Evolutionary conservation across 2,888 invertebrate genomes (phyloP).

Genomic region (Daptonema setosum): DNA sequence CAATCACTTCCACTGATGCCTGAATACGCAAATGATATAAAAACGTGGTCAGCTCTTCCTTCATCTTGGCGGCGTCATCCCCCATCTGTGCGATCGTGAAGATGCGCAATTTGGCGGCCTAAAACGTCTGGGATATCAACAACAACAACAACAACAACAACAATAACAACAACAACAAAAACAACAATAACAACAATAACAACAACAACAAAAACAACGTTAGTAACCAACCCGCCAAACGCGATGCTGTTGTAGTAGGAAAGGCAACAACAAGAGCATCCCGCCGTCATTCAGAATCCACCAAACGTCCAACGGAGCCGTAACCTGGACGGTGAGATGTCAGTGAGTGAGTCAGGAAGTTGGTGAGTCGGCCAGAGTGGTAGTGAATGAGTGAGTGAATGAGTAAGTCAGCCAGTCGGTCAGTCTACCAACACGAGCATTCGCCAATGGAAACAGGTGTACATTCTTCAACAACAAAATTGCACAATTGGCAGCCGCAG

Average conservation of each 20-base stretch:
- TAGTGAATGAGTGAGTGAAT: no score
- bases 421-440: conserved; percentile 39
- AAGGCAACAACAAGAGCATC: conserved; percentile 65
- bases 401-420: no score
- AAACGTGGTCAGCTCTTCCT: conserved; percentile 90
- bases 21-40: conserved; percentile 78
- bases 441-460: conserved; percentile 80
- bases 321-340: no score
- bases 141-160: no score
- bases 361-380: no score
- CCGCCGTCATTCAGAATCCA: conserved; percentile 94
- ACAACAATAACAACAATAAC: no score
- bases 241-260: conserved; percentile 51
- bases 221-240: no score
- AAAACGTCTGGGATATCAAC: no score
- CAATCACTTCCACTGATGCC: conserved; percentile 92
- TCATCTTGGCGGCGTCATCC: conserved; percentile 44
- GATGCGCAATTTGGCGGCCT: background rate
- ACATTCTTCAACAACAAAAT: conserved; percentile 90
- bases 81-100: conserved; percentile 54
- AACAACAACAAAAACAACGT: no score
- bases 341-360: no score
- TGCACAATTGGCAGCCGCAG: conserved; percentile 82
- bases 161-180: no score
- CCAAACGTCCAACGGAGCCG: conserved; percentile 72